These are phyloP conservation scores for Omphaloscelis lunosa DNA, from an alignment of 2,888 invertebrate genomes.

Conservation along the genomic window DNA sequence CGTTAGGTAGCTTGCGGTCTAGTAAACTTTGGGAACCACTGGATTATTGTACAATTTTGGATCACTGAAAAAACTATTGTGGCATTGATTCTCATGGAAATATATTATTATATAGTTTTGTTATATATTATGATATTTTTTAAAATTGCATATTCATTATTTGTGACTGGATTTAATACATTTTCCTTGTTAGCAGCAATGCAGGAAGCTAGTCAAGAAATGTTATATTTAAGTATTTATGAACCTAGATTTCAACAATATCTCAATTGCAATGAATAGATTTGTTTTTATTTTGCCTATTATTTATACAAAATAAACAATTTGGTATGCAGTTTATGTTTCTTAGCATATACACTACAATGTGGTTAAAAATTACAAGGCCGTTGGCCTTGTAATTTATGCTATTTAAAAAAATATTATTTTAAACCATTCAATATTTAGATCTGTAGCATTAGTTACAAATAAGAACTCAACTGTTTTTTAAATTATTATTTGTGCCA, in stretches of 20 bases:
- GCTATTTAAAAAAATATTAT: neutral
- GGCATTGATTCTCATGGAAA: neutral
- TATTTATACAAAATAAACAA: neutral
- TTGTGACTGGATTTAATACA: neutral
- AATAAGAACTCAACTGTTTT: neutral
- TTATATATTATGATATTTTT: neutral
- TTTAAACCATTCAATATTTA: neutral
- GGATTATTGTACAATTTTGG: neutral
- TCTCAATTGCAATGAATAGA: no score
- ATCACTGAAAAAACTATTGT: neutral
- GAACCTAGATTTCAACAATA: neutral
- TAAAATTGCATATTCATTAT: neutral
- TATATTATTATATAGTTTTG: no score
- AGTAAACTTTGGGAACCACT: no score
- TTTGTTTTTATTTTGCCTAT: neutral
- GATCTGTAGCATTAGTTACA: neutral
- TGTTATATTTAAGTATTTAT: neutral
- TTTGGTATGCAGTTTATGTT: neutral
- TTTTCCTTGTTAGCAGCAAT: conserved; percentile 4
- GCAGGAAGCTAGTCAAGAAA: neutral
- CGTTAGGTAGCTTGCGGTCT: no score
- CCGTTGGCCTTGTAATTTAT: neutral
- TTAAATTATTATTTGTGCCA: neutral
- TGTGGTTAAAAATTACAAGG: neutral
- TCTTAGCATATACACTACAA: no score